Percentiles rank a stretch among this genome's conserved stretches.
phyloP scores from a whole-genome alignment of 1,140 invertebrate species.

The Brachionus rubens region DNA sequence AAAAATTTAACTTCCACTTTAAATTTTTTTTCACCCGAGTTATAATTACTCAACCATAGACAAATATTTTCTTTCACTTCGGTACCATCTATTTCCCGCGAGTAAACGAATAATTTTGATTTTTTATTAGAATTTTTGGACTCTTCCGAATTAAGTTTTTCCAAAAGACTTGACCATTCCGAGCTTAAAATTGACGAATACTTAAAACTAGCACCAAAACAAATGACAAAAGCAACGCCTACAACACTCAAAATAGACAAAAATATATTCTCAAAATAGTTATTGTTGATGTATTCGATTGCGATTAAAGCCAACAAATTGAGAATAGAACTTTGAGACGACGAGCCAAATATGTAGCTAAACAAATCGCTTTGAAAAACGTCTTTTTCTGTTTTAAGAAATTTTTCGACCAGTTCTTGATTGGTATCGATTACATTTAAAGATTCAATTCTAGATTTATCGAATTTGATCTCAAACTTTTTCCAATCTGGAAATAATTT shows the following conservation, averaged over 20 bases:
- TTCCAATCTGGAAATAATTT: conserved; percentile 33
- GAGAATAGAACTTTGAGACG: conserved; percentile 28
- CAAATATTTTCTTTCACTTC: conserved; percentile 4
- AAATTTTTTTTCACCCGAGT: neutral
- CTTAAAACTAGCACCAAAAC: conserved; percentile 37
- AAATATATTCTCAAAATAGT: conserved; percentile 7
- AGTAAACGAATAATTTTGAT: conserved; percentile 11
- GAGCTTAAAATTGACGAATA: conserved; percentile 34
- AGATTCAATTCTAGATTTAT: neutral
- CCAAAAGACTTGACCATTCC: neutral
- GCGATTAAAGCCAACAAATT: conserved; percentile 9
- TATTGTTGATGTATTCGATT: conserved; percentile 15
- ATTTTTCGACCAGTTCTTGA: neutral
- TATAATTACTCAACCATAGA: conserved; percentile 20
- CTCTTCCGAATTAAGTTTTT: neutral
- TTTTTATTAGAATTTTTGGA: conserved; percentile 2
- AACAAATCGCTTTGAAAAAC: conserved; percentile 18
- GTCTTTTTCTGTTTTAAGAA: conserved; percentile 6
- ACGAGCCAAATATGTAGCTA: conserved; percentile 25
- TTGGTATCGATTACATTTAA: neutral
- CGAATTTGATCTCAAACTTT: conserved; percentile 34
- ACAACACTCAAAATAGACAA: neutral
- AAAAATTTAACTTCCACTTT: conserved; percentile 11
- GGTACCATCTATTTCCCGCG: neutral
- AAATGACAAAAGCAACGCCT: conserved; percentile 13